These are phyloP conservation scores for Rotaria socialis DNA, from an alignment of 2,888 invertebrate species.

Conservation along the genomic window DNA sequence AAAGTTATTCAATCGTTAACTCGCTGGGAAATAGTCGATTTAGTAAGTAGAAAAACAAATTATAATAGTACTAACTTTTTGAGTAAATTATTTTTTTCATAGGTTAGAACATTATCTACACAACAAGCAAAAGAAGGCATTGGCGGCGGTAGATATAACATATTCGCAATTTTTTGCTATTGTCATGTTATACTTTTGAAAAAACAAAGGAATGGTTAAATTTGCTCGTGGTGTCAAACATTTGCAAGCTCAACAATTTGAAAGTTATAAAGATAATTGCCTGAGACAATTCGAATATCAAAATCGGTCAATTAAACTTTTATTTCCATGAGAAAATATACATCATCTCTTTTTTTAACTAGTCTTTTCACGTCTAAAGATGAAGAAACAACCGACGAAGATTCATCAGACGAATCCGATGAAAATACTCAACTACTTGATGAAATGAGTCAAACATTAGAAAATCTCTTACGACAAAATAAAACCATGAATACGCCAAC, in stretches of 20 bases:
- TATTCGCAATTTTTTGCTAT: background rate
- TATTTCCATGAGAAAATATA: background rate
- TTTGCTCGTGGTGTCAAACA: conserved; percentile 42
- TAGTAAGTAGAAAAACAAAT: conserved; percentile 67
- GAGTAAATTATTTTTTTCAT: background rate
- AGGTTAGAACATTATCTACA: conserved; percentile 60
- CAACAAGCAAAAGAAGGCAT: conserved; percentile 46
- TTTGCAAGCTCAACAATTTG: conserved; percentile 49
- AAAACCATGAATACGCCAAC: background rate
- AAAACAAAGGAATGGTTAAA: conserved; percentile 17
- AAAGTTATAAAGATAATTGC: conserved; percentile 90
- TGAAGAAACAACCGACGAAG: conserved; percentile 90
- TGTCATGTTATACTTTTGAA: background rate
- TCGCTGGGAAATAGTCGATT: conserved; percentile 80
- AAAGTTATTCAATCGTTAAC: conserved; percentile 72
- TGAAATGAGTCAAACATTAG: conserved; percentile 23
- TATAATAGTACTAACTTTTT: too few species aligned
- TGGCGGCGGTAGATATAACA: background rate
- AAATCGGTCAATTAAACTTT: conserved; percentile 72
- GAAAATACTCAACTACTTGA: conserved; percentile 79
- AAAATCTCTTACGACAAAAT: conserved; percentile 16
- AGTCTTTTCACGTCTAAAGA: conserved; percentile 83
- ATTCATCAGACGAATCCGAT: conserved; percentile 63
- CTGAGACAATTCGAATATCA: conserved; percentile 96
- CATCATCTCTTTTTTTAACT: background rate